These are phyloP conservation scores for Solenopsis fugax DNA, from an alignment of 1,140 invertebrate genomes.

Conservation along the genomic window DNA sequence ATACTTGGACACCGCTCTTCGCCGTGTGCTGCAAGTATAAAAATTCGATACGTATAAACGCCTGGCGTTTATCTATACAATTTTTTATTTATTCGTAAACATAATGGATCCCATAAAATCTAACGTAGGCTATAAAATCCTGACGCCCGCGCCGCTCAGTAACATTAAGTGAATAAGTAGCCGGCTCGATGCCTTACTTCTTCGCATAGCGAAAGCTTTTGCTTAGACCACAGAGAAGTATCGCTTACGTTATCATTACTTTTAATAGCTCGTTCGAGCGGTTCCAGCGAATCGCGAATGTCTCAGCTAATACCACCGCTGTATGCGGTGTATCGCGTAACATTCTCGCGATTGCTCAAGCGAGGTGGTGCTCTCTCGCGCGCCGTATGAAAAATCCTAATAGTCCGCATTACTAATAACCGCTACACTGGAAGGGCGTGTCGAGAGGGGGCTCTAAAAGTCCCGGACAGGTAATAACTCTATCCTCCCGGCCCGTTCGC, in stretches of 20 bases:
- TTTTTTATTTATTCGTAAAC: not conserved
- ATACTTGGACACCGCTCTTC: not conserved
- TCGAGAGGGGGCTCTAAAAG: conserved; percentile 81
- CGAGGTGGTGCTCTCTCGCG: conserved; percentile 48
- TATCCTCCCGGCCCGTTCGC: conserved; percentile 76
- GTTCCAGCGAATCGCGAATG: conserved; percentile 8
- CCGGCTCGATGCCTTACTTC: conserved; percentile 16
- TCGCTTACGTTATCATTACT: conserved; percentile 1
- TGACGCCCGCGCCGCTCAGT: not conserved
- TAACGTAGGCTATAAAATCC: not conserved
- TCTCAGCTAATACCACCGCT: not conserved
- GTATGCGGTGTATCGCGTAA: conserved; percentile 15
- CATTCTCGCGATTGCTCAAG: conserved; percentile 47
- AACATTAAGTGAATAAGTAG: conserved; percentile 1
- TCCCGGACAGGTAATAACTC: conserved; percentile 84
- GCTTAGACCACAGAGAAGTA: not conserved
- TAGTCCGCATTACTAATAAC: conserved; percentile 82
- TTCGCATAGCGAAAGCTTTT: not conserved
- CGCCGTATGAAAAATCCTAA: conserved; percentile 79
- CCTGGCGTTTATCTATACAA: too few species aligned
- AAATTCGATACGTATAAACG: not conserved
- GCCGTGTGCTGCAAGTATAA: not conserved
- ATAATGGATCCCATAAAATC: not conserved
- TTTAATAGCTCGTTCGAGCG: conserved; percentile 5
- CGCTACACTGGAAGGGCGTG: conserved; percentile 84